Conservation (phyloP, 2,797 vertebrate genomes). For the Syndactyla subalaris region DNA sequence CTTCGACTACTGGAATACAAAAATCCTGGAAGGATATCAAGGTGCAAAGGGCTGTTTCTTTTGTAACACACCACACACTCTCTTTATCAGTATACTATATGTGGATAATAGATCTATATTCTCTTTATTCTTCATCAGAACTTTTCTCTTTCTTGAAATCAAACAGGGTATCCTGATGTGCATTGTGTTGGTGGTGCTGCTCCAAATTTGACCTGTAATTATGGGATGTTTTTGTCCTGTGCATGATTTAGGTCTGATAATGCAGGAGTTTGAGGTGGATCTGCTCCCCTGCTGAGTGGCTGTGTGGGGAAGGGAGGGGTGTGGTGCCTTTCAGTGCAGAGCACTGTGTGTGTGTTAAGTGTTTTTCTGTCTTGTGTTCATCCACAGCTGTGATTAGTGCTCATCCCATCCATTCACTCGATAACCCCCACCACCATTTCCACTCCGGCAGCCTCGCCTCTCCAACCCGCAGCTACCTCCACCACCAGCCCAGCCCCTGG, state of each 20-base stretch:
- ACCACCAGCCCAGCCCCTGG: conserved; percentile 88
- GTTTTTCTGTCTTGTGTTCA: conserved; percentile 86
- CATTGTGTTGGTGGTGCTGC: neutral
- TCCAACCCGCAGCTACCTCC: conserved; percentile 92
- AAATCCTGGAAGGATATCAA: neutral
- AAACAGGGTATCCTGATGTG: neutral
- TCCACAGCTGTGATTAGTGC: conserved; percentile 99
- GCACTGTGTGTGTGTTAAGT: conserved; percentile 71
- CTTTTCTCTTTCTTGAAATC: neutral
- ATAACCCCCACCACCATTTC: conserved; percentile 99
- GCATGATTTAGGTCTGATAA: neutral
- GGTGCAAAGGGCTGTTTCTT: neutral
- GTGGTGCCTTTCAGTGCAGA: neutral
- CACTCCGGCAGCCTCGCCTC: conserved; percentile 97
- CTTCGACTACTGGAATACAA: neutral
- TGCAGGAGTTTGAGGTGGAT: neutral
- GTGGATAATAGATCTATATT: neutral
- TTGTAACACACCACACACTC: neutral
- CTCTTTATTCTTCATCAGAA: neutral
- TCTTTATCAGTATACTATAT: neutral
- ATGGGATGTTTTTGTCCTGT: neutral
- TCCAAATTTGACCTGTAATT: neutral
- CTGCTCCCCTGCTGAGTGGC: neutral
- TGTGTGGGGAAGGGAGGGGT: conserved; percentile 2
- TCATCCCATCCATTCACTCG: conserved; percentile 99